Conservation (phyloP, 2,888 invertebrate species). For the Yponomeuta plumbellus region DNA sequence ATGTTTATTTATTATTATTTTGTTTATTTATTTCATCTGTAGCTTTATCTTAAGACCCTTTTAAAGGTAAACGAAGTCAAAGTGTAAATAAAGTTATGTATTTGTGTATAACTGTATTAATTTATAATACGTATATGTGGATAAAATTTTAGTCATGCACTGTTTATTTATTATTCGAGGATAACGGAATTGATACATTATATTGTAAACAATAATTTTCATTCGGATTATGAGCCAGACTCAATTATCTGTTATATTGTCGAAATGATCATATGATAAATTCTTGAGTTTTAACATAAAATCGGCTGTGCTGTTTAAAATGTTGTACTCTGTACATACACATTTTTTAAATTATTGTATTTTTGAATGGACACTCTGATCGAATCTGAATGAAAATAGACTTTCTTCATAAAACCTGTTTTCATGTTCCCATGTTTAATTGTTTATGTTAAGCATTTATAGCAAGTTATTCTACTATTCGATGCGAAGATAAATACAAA, state of each 20-base stretch:
- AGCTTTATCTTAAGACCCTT: too few relatives aligned
- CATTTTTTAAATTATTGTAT: not conserved
- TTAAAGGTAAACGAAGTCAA: too few relatives aligned
- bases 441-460: too few relatives aligned
- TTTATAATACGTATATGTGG: not conserved
- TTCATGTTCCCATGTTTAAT: too few relatives aligned
- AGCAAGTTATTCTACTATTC: too few relatives aligned
- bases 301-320: not conserved
- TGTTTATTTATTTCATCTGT: too few relatives aligned
- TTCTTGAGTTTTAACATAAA: not conserved
- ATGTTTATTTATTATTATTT: too few relatives aligned
- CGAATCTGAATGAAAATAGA: too few relatives aligned
- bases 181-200: not conserved
- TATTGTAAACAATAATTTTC: not conserved
- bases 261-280: not conserved
- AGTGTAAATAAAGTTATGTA: not conserved
- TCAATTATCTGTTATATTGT: not conserved
- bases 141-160: not conserved
- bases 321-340: not conserved
- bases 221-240: not conserved
- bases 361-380: not conserved
- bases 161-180: not conserved
- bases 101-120: not conserved
- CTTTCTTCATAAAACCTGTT: too few relatives aligned
- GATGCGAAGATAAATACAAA: too few relatives aligned